Evolutionary conservation across 2,888 invertebrate species (phyloP).

Genomic region (Apoda limacodes): DNA sequence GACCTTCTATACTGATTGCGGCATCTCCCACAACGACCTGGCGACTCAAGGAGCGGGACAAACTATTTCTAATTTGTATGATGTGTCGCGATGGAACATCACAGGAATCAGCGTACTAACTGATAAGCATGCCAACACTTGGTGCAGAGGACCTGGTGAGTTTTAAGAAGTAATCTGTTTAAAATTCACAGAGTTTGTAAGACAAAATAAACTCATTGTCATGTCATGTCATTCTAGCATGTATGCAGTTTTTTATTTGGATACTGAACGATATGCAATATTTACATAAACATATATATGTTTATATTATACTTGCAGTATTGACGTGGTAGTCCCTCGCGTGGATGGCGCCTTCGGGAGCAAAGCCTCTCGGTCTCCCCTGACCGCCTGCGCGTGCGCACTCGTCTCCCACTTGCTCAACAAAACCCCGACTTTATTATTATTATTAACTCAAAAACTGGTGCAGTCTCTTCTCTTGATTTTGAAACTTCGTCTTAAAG

Average conservation of each 20-base stretch:
- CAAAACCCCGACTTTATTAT: slow-evolving; percentile 71
- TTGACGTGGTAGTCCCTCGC: slow-evolving; percentile 77
- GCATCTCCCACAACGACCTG: slow-evolving; percentile 46
- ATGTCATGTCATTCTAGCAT: too few relatives aligned
- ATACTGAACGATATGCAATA: too few relatives aligned
- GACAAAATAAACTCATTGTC: too few relatives aligned
- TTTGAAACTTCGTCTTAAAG: too few relatives aligned
- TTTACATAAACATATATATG: too few relatives aligned
- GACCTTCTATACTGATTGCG: slow-evolving; percentile 45
- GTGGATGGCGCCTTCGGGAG: slow-evolving; percentile 86
- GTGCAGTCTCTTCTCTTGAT: too few relatives aligned
- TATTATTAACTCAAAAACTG: slow-evolving; percentile 77
- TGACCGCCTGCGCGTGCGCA: slow-evolving; percentile 74
- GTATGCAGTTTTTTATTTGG: too few relatives aligned
- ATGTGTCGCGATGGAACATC: slow-evolving; percentile 51
- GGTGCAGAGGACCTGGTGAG: slow-evolving; percentile 78
- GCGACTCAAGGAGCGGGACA: slow-evolving; percentile 26
- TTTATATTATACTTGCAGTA: slow-evolving; percentile 58
- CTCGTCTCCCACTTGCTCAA: slow-evolving; percentile 73
- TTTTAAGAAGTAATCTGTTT: too few relatives aligned
- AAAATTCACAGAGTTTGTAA: too few relatives aligned
- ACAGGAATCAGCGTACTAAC: slow-evolving; percentile 68
- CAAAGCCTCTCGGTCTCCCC: slow-evolving; percentile 75
- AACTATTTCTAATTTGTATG: slow-evolving; percentile 62
- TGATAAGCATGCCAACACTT: slow-evolving; percentile 75